Evolutionary conservation across 1,140 invertebrate species (phyloP).

Genomic region (Pararge aegeria): DNA sequence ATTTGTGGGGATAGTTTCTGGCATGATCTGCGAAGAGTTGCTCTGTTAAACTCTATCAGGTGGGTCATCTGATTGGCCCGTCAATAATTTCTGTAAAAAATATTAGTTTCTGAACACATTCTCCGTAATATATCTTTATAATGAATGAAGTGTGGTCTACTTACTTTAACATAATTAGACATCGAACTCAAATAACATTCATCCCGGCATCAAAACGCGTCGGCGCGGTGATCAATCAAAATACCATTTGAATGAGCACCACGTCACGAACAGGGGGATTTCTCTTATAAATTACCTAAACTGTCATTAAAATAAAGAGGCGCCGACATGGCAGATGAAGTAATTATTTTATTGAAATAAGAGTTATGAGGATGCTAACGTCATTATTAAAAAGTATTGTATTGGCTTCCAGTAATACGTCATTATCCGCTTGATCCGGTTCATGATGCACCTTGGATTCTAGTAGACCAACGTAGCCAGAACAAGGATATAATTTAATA

Average conservation of each 20-base stretch:
- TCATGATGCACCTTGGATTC: no score
- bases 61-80: no score
- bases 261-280: not conserved
- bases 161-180: not conserved
- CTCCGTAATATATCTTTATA: no score
- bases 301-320: slow-evolving; percentile 3
- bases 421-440: no score
- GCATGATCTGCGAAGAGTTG: no score
- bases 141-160: not conserved
- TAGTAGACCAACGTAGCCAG: no score
- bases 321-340: not conserved
- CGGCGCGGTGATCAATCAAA: slow-evolving; percentile 13
- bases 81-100: no score
- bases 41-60: no score
- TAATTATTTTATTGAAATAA: not conserved
- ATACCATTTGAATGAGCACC: not conserved
- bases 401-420: no score
- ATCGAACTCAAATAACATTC: not conserved
- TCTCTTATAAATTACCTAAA: not conserved
- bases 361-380: not conserved
- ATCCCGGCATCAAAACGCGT: not conserved
- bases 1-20: no score
- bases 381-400: not conserved
- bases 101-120: no score
- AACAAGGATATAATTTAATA: no score